Percentiles rank a stretch among this genome's conserved stretches.
Evolutionary conservation across 2,113 vertebrate genomes (phyloP).

Genomic region (Charina bottae): DNA sequence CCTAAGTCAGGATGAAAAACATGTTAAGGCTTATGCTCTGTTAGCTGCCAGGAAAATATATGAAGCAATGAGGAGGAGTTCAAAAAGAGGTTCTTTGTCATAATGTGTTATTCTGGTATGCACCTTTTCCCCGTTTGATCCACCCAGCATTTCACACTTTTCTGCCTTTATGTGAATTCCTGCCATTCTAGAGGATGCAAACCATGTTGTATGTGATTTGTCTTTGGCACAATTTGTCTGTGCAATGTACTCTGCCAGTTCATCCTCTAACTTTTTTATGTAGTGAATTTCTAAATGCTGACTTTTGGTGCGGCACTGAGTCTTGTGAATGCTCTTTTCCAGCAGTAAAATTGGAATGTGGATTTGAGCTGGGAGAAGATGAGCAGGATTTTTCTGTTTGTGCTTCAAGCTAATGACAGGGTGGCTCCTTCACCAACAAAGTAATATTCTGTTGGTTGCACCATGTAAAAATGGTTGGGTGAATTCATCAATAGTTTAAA

Average conservation of each 20-base stretch:
- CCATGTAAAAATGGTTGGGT: neutral
- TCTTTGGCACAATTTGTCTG: neutral
- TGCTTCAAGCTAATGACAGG: neutral
- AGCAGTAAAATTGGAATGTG: neutral
- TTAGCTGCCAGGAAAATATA: conserved; percentile 23
- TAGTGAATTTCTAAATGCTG: neutral
- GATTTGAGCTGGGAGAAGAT: neutral
- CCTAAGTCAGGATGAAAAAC: conserved; percentile 33
- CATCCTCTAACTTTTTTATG: neutral
- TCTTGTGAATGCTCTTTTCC: neutral
- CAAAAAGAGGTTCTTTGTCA: neutral
- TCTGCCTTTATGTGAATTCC: neutral
- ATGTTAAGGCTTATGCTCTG: conserved; percentile 12
- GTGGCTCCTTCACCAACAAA: neutral
- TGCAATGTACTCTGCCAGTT: neutral
- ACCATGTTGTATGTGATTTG: neutral
- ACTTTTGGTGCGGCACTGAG: neutral
- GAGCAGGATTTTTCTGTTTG: neutral
- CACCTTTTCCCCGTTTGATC: neutral
- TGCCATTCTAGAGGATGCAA: neutral
- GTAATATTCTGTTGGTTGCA: neutral
- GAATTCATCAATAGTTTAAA: neutral
- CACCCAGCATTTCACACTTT: neutral
- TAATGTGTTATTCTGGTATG: neutral
- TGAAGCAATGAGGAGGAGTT: conserved; percentile 9